These are phyloP conservation scores for Loxodonta africana DNA, from an alignment of 2,113 vertebrate species.

Conservation along the genomic window DNA sequence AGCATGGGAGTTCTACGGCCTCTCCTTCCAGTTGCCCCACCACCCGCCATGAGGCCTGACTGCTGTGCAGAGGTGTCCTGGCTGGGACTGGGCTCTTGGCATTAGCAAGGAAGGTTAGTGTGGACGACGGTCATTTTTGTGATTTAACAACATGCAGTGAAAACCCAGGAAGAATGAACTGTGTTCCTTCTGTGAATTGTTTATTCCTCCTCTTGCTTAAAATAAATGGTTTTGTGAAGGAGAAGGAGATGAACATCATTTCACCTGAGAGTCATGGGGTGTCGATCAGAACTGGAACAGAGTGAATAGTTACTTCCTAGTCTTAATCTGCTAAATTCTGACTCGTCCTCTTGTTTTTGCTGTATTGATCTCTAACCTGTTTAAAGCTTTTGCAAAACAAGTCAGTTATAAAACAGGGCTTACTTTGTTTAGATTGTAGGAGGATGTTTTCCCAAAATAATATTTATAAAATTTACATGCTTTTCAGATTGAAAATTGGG, in stretches of 20 bases:
- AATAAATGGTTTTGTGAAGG: conserved; percentile 38
- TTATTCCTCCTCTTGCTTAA: conserved; percentile 42
- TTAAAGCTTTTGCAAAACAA: conserved; percentile 59
- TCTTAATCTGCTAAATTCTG: not conserved
- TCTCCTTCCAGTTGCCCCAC: not conserved
- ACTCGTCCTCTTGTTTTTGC: not conserved
- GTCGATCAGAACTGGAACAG: not conserved
- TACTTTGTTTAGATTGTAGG: conserved; percentile 63
- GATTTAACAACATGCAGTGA: not conserved
- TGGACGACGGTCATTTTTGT: not conserved
- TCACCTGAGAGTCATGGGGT: not conserved
- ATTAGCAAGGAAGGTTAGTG: not conserved
- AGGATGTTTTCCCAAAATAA: conserved; percentile 59
- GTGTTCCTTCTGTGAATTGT: conserved; percentile 12
- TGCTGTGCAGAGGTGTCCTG: not conserved
- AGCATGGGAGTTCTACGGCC: not conserved
- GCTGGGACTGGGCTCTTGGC: not conserved
- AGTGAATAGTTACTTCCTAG: not conserved
- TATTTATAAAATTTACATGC: conserved; percentile 59
- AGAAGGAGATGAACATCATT: conserved; percentile 28
- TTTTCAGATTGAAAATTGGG: conserved; percentile 29
- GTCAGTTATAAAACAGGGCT: conserved; percentile 58
- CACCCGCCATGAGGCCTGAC: not conserved
- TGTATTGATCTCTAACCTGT: conserved; percentile 58
- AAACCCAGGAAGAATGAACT: conserved; percentile 47